A percentile compares a stretch with the other conserved stretches of the same genome.
Conservation (phyloP, 2,888 invertebrate species). For the Eucriotettix oculatus region DNA sequence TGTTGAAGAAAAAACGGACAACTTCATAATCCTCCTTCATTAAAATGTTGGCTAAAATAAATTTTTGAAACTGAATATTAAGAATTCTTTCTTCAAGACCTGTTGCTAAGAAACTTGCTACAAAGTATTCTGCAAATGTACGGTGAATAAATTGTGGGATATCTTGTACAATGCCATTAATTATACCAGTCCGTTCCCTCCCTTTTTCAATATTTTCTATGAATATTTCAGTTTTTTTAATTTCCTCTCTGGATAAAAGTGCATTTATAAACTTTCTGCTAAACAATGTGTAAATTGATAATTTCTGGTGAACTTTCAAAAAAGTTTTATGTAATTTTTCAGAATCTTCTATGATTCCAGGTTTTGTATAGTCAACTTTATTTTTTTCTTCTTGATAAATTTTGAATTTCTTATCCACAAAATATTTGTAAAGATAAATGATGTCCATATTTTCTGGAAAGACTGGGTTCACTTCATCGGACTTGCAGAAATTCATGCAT, state of each 20-base stretch:
- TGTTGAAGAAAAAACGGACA: no score
- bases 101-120: neutral
- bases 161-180: neutral
- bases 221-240: neutral
- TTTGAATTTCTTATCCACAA: neutral
- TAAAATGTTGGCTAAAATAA: no score
- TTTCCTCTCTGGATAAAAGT: neutral
- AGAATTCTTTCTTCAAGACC: no score
- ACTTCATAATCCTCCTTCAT: no score
- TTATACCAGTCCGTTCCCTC: constrained; percentile 1
- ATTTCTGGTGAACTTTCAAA: neutral
- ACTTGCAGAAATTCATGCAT: neutral
- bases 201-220: neutral
- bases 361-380: neutral
- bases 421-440: neutral
- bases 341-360: neutral
- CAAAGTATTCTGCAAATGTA: constrained; percentile 1
- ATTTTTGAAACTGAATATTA: no score
- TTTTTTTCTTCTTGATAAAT: constrained; percentile 2
- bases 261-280: neutral
- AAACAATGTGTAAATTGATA: neutral
- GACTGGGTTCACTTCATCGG: neutral
- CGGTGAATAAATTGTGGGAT: neutral
- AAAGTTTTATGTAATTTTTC: neutral
- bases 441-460: neutral